These are phyloP conservation scores for Tenebrio molitor DNA, from an alignment of 1,140 invertebrate genomes.

Conservation along the genomic window DNA sequence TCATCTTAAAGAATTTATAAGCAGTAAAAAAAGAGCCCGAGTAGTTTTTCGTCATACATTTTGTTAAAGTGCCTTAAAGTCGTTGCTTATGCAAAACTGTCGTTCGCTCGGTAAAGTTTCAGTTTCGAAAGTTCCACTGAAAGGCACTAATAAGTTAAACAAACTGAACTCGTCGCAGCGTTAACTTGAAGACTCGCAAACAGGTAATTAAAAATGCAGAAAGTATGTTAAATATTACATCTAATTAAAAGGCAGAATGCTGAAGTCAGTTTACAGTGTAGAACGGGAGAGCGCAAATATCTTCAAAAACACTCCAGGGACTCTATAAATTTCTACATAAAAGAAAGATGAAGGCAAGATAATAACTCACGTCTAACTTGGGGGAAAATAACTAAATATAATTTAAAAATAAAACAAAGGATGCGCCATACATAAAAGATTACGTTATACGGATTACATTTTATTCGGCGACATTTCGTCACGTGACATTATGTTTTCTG, in stretches of 20 bases:
- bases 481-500: background rate
- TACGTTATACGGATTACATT: slow-evolving; percentile 46
- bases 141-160: slow-evolving; percentile 38
- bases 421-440: slow-evolving; percentile 49
- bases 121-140: slow-evolving; percentile 52
- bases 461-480: slow-evolving; percentile 26
- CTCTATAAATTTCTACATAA: slow-evolving; percentile 57
- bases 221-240: slow-evolving; percentile 55
- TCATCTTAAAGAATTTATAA: slow-evolving; percentile 40
- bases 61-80: slow-evolving; percentile 56
- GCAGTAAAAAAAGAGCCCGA: slow-evolving; percentile 2
- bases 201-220: slow-evolving; percentile 49
- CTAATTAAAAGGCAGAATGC: slow-evolving; percentile 56
- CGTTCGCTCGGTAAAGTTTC: slow-evolving; percentile 52
- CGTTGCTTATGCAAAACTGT: slow-evolving; percentile 58
- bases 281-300: slow-evolving; percentile 52
- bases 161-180: slow-evolving; percentile 31
- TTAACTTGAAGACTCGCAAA: slow-evolving; percentile 24
- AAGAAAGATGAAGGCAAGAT: slow-evolving; percentile 57
- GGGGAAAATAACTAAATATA: slow-evolving; percentile 54
- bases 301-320: slow-evolving; percentile 58
- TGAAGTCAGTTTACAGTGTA: slow-evolving; percentile 46
- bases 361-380: slow-evolving; percentile 57
- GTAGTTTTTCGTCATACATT: slow-evolving; percentile 53
- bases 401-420: slow-evolving; percentile 53